Percentiles rank a stretch among this genome's conserved stretches.
Conservation (phyloP, 2,113 vertebrate genomes). For the Illadopsis cleaveri region DNA sequence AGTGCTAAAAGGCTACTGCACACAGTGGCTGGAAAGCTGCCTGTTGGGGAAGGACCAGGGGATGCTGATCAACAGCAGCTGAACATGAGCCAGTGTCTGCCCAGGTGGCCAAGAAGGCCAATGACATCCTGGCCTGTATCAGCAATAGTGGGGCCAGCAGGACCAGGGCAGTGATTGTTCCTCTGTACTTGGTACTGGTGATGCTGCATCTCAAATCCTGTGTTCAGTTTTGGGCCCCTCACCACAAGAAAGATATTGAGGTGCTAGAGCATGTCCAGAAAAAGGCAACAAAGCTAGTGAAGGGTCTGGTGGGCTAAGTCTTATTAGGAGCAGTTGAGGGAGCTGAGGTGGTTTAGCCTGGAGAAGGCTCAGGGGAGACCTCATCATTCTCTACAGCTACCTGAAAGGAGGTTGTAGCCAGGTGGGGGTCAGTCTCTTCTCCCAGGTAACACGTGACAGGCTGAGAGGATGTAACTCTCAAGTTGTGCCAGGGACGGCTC, state of each 20-base stretch:
- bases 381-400: neutral
- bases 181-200: neutral
- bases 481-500: neutral
- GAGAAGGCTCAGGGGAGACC: neutral
- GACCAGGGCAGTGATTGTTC: neutral
- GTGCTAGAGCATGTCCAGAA: neutral
- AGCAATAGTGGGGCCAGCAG: neutral
- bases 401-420: neutral
- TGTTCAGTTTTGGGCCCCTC: neutral
- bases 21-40: neutral
- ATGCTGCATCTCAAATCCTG: rapidly evolving
- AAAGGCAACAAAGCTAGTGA: neutral
- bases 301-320: no score
- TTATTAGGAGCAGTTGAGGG: neutral
- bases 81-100: neutral
- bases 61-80: neutral
- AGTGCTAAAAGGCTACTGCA: neutral
- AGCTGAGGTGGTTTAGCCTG: neutral
- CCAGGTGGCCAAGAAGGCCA: neutral
- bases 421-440: neutral
- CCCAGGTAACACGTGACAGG: neutral
- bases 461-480: neutral
- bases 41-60: neutral
- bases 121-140: neutral
- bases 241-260: neutral